These are phyloP conservation scores for Dryoscopus gambensis DNA, from an alignment of 2,113 vertebrate genomes.

Conservation along the genomic window DNA sequence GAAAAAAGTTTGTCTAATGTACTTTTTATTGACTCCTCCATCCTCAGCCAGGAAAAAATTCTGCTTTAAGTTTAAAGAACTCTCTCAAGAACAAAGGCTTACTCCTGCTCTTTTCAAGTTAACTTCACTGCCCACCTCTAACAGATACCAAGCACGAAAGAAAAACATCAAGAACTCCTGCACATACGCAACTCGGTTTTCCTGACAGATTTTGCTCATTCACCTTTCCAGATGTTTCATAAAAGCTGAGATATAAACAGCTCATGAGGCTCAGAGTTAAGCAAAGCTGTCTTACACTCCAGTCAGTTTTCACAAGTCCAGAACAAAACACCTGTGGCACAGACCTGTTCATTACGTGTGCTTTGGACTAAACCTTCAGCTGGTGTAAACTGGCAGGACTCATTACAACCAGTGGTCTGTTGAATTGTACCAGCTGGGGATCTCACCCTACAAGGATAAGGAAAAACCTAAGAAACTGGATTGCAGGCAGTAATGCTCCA, in stretches of 20 bases:
- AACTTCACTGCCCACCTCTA: conserved; percentile 5
- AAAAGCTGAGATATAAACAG: not conserved
- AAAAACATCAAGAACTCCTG: not conserved
- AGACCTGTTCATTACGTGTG: not conserved
- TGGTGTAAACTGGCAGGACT: not conserved
- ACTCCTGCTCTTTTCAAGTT: not conserved
- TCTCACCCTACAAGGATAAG: not conserved
- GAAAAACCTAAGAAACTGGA: not conserved
- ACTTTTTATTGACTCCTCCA: conserved; percentile 11
- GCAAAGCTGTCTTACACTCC: not conserved
- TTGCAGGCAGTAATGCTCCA: not conserved
- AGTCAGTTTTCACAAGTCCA: not conserved
- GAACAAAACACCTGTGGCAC: not conserved
- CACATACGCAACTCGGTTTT: not conserved
- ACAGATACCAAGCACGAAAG: not conserved
- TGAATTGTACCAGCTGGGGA: not conserved
- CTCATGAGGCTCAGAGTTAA: not conserved
- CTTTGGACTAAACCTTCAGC: not conserved
- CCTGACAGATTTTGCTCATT: not conserved
- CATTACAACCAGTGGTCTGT: not conserved
- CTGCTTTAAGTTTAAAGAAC: conserved; percentile 20
- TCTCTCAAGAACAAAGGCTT: conserved; percentile 30
- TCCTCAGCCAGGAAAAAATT: not conserved
- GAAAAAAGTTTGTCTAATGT: conserved; percentile 19
- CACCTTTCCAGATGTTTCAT: not conserved